Percentiles rank a stretch among this genome's conserved stretches.
Conservation (phyloP, 2,113 vertebrate species). For the Cromileptes altivelis region DNA sequence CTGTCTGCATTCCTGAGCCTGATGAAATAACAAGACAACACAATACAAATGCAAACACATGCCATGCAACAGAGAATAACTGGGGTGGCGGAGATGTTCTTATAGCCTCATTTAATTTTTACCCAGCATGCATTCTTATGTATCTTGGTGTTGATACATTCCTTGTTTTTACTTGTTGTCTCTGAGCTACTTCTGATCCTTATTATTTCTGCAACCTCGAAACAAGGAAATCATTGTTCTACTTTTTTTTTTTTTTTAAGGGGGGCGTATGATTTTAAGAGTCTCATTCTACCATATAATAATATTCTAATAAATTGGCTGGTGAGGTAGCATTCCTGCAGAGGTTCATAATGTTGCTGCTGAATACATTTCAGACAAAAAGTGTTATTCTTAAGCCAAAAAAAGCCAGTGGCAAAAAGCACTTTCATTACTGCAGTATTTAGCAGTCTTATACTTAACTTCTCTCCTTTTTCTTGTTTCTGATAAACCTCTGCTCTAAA, state of each 20-base stretch:
- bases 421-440: neutral
- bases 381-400: neutral
- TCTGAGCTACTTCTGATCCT: neutral
- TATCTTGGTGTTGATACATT: neutral
- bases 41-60: conserved; percentile 55
- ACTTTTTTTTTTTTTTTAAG: neutral
- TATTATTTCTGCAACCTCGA: neutral
- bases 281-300: neutral
- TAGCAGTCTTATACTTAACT: neutral
- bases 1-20: conserved; percentile 72
- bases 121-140: neutral
- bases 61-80: conserved; percentile 17
- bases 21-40: conserved; percentile 51
- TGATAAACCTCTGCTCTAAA: neutral
- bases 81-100: conserved; percentile 26
- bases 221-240: neutral
- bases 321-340: neutral
- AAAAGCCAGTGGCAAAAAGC: neutral
- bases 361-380: neutral
- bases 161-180: neutral
- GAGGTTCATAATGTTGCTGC: neutral
- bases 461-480: neutral
- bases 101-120: conserved; percentile 34
- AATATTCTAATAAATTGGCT: neutral
- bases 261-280: neutral